phyloP scores from a whole-genome alignment of 92 coral and sea anemone species.

The Phenganax marumi region DNA sequence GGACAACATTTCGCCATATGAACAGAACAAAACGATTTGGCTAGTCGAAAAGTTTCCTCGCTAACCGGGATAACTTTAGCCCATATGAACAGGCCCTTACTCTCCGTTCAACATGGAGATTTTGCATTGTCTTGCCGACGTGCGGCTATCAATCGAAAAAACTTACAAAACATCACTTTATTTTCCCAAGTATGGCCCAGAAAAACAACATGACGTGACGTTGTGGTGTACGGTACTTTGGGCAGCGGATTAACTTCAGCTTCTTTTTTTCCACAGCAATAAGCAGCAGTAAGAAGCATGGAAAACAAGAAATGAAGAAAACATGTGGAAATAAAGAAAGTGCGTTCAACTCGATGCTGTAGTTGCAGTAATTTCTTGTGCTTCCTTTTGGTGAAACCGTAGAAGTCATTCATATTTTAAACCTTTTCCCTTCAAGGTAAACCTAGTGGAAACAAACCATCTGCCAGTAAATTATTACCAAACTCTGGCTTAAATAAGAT shows the following conservation, averaged over 20 bases:
- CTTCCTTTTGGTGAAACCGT: not conserved
- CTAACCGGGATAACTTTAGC: no score
- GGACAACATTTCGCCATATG: no score
- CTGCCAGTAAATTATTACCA: not conserved
- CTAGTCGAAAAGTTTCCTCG: no score
- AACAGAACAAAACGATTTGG: no score
- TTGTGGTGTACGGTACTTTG: not conserved
- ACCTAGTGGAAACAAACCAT: conserved; percentile 18
- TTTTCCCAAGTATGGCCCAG: no score
- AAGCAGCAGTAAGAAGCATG: conserved; percentile 34
- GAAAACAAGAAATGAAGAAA: conserved; percentile 37
- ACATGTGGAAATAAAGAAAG: conserved; percentile 21
- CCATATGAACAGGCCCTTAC: no score
- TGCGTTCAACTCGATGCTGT: not conserved
- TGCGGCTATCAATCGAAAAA: no score
- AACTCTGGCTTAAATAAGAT: conserved; percentile 24
- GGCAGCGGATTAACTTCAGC: not conserved
- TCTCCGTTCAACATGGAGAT: no score
- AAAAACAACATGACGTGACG: no score
- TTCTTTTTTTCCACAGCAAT: conserved; percentile 4
- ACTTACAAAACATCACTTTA: no score
- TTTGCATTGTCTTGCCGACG: no score
- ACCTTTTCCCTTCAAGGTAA: conserved; percentile 15
- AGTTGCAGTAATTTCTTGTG: not conserved
- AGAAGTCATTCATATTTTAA: not conserved